These are phyloP conservation scores for Seriola quinqueradiata DNA, from an alignment of 2,113 vertebrate species.

Conservation along the genomic window DNA sequence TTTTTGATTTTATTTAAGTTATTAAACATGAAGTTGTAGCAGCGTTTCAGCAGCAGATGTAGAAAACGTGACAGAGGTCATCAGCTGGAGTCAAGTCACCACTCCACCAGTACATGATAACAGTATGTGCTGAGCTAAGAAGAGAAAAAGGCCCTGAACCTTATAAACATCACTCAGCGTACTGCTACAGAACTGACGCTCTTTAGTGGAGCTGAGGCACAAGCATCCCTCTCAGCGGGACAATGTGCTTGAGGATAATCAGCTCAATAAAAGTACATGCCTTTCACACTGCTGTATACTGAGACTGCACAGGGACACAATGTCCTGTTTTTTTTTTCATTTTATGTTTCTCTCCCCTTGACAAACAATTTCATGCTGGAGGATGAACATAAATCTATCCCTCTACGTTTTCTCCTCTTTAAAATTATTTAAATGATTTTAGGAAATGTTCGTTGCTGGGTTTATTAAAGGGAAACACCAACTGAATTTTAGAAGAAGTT, in stretches of 20 bases:
- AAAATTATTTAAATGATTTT: neutral
- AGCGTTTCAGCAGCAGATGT: neutral
- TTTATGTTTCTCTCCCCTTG: conserved; percentile 38
- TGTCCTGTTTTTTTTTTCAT: conserved; percentile 52
- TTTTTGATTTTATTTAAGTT: neutral
- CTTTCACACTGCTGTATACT: conserved; percentile 47
- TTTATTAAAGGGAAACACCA: conserved; percentile 18
- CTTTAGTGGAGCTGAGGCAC: conserved; percentile 50
- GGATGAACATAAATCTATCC: conserved; percentile 44
- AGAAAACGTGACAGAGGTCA: neutral
- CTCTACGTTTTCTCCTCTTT: conserved; percentile 4
- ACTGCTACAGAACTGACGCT: conserved; percentile 24
- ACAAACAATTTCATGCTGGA: conserved; percentile 53
- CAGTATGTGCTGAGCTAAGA: conserved; percentile 40
- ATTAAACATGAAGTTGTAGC: neutral
- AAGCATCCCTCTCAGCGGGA: conserved; percentile 63
- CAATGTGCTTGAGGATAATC: conserved; percentile 66
- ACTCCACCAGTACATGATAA: neutral
- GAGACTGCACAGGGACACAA: conserved; percentile 50
- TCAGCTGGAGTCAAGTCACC: conserved; percentile 16
- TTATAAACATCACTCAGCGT: conserved; percentile 34
- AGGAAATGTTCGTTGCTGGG: neutral
- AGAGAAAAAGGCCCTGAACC: conserved; percentile 43
- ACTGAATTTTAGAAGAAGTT: neutral
- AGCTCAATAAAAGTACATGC: conserved; percentile 75